Evolutionary conservation across 1,140 invertebrate genomes (phyloP).

Genomic region (Drosophila arizonae): DNA sequence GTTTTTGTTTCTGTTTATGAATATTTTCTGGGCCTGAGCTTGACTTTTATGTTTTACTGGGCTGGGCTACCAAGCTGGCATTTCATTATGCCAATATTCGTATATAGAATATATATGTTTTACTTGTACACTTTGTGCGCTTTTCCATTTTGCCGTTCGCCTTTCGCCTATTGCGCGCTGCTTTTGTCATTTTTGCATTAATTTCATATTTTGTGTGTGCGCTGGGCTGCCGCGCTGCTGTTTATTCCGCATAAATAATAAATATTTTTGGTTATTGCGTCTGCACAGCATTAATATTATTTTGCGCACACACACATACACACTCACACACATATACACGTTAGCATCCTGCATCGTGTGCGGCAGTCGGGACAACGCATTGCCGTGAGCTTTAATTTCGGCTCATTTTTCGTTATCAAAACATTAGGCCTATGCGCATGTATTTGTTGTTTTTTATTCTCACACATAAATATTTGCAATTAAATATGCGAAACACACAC

Average conservation of each 20-base stretch:
- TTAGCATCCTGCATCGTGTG: constrained; percentile 54
- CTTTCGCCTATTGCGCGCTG: constrained; percentile 38
- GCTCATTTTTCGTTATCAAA: constrained; percentile 80
- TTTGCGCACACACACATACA: constrained; percentile 38
- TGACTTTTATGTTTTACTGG: constrained; percentile 47
- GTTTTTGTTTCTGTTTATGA: constrained; percentile 44
- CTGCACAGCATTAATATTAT: constrained; percentile 79
- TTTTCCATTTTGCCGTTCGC: background rate
- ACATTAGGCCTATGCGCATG: constrained; percentile 57
- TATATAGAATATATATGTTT: constrained; percentile 26
- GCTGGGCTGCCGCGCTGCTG: constrained; percentile 42
- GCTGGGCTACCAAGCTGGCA: background rate
- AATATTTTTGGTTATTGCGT: constrained; percentile 81
- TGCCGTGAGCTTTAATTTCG: constrained; percentile 77
- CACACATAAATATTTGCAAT: constrained; percentile 72
- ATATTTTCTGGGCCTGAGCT: constrained; percentile 41
- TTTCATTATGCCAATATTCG: constrained; percentile 35
- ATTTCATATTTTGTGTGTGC: constrained; percentile 70
- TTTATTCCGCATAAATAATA: constrained; percentile 81
- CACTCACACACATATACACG: constrained; percentile 4
- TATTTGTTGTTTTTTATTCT: constrained; percentile 64
- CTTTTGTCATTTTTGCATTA: constrained; percentile 81
- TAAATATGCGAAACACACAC: constrained; percentile 68
- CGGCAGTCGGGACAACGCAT: constrained; percentile 44
- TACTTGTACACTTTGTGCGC: constrained; percentile 28